phyloP scores from a whole-genome alignment of 2,113 vertebrate species.

The Paedocypris sp. region DNA sequence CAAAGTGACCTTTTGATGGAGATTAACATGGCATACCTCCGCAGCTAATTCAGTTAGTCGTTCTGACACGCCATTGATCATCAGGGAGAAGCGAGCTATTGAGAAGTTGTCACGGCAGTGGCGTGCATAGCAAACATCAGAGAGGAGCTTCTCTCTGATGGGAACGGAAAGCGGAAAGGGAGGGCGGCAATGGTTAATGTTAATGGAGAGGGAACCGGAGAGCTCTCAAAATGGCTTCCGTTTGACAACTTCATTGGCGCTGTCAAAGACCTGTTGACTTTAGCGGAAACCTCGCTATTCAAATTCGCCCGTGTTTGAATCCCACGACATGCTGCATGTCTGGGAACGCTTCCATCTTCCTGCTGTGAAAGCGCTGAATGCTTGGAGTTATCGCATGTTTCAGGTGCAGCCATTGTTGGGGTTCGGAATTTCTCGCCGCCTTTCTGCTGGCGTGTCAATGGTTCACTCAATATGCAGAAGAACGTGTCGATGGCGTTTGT shows the following conservation, averaged over 20 bases:
- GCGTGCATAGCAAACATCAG: constrained; percentile 24
- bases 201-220: not conserved
- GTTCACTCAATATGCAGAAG: constrained; percentile 23
- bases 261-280: not conserved
- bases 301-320: not conserved
- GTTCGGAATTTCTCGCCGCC: constrained; percentile 1
- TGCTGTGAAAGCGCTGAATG: not conserved
- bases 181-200: constrained; percentile 13
- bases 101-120: constrained; percentile 32
- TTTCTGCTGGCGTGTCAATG: not conserved
- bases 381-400: not conserved
- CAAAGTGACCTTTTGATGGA: constrained; percentile 44
- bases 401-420: not conserved
- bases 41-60: constrained; percentile 40
- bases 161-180: constrained; percentile 13
- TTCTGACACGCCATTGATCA: constrained; percentile 42
- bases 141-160: constrained; percentile 20
- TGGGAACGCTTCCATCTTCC: not conserved
- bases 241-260: constrained; percentile 12
- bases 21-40: constrained; percentile 39
- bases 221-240: constrained; percentile 30
- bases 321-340: not conserved
- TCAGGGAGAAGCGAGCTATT: constrained; percentile 27
- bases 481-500: constrained; percentile 42
- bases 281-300: not conserved